phyloP scores from a whole-genome alignment of 2,888 invertebrate genomes.

The Emmelina monodactyla region DNA sequence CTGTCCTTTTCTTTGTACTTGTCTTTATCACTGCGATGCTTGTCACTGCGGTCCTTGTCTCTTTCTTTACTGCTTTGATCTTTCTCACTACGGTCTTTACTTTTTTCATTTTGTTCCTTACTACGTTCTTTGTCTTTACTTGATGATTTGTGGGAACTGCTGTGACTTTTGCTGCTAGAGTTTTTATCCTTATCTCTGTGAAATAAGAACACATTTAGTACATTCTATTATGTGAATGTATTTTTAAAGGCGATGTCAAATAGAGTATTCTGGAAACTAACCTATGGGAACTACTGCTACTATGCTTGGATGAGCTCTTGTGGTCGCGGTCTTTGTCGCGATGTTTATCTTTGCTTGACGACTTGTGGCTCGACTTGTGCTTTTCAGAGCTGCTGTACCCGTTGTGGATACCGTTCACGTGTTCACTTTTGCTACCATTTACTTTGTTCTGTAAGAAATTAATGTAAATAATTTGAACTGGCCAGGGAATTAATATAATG shows the following conservation, averaged over 20 bases:
- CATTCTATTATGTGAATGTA: not conserved
- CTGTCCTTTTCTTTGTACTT: conserved; percentile 24
- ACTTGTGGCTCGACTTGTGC: conserved; percentile 71
- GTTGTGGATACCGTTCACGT: conserved; percentile 83
- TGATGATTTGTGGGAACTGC: conserved; percentile 62
- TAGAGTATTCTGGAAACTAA: conserved; percentile 47
- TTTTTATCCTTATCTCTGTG: conserved; percentile 59
- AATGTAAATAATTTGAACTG: not conserved
- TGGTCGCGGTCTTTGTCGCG: conserved; percentile 72
- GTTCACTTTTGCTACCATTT: conserved; percentile 65
- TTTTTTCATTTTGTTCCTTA: conserved; percentile 41
- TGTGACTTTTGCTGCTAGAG: conserved; percentile 61
- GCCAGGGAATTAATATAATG: too few relatives aligned
- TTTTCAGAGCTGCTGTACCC: conserved; percentile 70
- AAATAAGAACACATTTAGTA: too few relatives aligned
- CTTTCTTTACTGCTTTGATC: conserved; percentile 35
- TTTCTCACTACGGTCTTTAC: conserved; percentile 35
- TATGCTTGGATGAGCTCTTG: conserved; percentile 60
- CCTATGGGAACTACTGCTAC: conserved; percentile 54
- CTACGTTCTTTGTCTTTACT: conserved; percentile 61
- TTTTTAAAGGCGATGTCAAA: too few relatives aligned
- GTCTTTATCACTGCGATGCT: conserved; percentile 35
- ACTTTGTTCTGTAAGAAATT: conserved; percentile 45
- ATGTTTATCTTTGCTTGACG: conserved; percentile 74
- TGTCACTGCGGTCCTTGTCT: conserved; percentile 52